Conservation (phyloP, 1,140 invertebrate genomes). For the Ceratitis capitata region DNA sequence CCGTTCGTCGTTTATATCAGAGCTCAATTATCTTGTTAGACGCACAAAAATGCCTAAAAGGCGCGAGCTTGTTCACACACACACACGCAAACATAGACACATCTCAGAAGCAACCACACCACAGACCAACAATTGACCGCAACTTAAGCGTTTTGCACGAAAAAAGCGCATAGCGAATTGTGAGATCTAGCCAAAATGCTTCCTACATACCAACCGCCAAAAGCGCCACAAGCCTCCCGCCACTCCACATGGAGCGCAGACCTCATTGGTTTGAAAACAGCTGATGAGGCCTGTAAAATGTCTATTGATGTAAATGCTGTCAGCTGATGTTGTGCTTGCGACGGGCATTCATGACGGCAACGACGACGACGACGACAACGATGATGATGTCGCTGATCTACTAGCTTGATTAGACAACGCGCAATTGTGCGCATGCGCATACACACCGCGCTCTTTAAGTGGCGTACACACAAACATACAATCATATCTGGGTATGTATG, state of each 20-base stretch:
- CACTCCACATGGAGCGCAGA: not conserved
- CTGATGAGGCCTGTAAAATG: not conserved
- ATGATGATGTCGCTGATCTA: slow-evolving; percentile 36
- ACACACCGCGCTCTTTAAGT: not conserved
- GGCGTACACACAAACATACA: too few relatives aligned
- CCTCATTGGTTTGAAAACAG: not conserved
- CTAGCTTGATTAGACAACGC: slow-evolving; percentile 24
- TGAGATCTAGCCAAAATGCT: slow-evolving; percentile 12
- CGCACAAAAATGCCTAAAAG: slow-evolving; percentile 27
- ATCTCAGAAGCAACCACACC: not conserved
- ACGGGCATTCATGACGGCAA: not conserved
- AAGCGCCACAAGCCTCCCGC: not conserved
- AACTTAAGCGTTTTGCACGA: not conserved
- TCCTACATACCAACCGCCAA: not conserved
- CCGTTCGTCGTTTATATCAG: slow-evolving; percentile 30
- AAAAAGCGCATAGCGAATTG: slow-evolving; percentile 28
- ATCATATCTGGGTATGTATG: not conserved
- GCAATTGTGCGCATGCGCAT: not conserved
- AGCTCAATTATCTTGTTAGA: slow-evolving; percentile 37
- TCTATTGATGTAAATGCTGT: not conserved
- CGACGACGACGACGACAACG: not conserved
- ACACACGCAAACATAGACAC: not conserved
- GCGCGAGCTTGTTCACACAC: not conserved
- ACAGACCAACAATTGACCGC: not conserved
- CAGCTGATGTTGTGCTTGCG: slow-evolving; percentile 3